phyloP scores from a whole-genome alignment of 1,140 invertebrate species.

The Laodelphax striatellus region DNA sequence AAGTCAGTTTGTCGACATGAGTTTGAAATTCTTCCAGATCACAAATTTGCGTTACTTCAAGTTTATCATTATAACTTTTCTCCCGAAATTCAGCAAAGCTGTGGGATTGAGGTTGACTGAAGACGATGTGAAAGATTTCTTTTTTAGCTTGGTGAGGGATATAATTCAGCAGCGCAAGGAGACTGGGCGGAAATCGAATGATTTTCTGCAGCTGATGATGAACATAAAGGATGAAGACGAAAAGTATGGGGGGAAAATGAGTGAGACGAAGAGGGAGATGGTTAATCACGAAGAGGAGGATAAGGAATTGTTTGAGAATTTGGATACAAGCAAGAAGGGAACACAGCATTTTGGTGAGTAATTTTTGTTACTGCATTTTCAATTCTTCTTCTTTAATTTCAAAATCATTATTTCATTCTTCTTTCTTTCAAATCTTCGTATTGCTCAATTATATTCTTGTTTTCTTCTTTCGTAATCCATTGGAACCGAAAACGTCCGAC shows the following conservation, averaged over 20 bases:
- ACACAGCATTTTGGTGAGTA: too few relatives aligned
- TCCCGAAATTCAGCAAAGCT: not conserved
- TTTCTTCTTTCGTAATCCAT: too few relatives aligned
- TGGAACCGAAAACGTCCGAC: too few relatives aligned
- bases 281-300: too few relatives aligned
- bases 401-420: too few relatives aligned
- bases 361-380: too few relatives aligned
- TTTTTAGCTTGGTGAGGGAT: constrained; percentile 17
- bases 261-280: too few relatives aligned
- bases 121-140: constrained; percentile 23
- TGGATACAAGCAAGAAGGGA: too few relatives aligned
- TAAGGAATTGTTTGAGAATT: too few relatives aligned
- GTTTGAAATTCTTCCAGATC: not conserved
- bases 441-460: too few relatives aligned
- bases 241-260: not conserved
- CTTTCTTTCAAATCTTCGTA: too few relatives aligned
- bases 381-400: too few relatives aligned
- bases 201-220: constrained; percentile 27
- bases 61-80: not conserved
- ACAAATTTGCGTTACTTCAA: not conserved
- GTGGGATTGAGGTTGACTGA: constrained; percentile 5
- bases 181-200: constrained; percentile 25
- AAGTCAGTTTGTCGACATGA: not conserved
- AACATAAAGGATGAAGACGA: constrained; percentile 12
- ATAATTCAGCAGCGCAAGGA: constrained; percentile 25